These are phyloP conservation scores for Porites lobata DNA, from an alignment of 92 coral and sea anemone genomes.

Conservation along the genomic window DNA sequence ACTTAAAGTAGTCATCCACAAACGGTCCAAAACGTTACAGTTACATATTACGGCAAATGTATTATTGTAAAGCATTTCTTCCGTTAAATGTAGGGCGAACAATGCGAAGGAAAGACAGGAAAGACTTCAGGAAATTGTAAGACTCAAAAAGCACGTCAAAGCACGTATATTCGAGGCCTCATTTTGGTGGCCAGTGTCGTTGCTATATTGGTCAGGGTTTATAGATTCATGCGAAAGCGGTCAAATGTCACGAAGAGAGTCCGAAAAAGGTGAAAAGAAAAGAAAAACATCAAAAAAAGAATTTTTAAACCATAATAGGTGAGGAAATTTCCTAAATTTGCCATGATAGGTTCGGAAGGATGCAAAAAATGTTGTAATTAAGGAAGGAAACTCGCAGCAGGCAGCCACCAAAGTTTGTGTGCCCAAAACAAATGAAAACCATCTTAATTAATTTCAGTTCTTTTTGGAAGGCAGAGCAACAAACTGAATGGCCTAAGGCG, in stretches of 20 bases:
- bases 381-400: background rate
- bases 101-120: background rate
- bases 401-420: background rate
- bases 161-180: background rate
- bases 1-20: too few species aligned
- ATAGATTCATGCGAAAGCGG: background rate
- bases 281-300: background rate
- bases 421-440: background rate
- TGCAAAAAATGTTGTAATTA: background rate
- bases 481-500: constrained; percentile 4
- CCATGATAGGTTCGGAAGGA: background rate
- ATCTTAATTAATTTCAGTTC: background rate
- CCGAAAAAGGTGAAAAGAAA: background rate
- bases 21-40: too few species aligned
- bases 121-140: too few species aligned
- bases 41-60: too few species aligned
- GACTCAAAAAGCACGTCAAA: too few species aligned
- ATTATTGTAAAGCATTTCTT: background rate
- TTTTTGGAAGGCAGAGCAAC: background rate
- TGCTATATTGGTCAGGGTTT: background rate
- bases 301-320: background rate
- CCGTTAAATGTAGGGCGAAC: background rate
- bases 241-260: background rate
- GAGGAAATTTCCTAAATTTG: background rate
- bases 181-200: background rate